Conservation (phyloP, 2,888 invertebrate species). For the Bhutanitis thaidina region DNA sequence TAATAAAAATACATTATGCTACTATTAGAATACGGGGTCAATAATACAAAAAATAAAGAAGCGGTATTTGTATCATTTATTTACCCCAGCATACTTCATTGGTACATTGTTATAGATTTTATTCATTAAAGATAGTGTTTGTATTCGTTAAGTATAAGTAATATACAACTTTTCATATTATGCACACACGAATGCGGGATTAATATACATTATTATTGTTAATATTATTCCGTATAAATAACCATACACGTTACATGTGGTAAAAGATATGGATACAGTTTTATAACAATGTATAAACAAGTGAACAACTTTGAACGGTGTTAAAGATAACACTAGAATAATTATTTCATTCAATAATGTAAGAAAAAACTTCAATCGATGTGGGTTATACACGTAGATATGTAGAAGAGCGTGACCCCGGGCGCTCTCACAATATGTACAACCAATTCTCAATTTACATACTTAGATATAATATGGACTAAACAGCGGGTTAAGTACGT, state of each 20-base stretch:
- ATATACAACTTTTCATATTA: conserved; percentile 74
- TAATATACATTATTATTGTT: conserved; percentile 63
- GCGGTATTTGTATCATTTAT: conserved; percentile 79
- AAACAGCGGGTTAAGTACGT: conserved; percentile 9
- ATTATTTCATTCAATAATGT: conserved; percentile 52
- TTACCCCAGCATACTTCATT: conserved; percentile 74
- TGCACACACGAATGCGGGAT: conserved; percentile 71
- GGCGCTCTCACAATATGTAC: conserved; percentile 60
- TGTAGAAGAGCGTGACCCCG: conserved; percentile 67
- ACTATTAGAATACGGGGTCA: conserved; percentile 2
- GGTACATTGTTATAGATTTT: conserved; percentile 77
- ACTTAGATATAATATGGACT: conserved; percentile 13
- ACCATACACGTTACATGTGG: conserved; percentile 70
- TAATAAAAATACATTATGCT: no score
- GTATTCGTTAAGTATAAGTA: conserved; percentile 64
- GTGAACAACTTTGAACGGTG: conserved; percentile 76
- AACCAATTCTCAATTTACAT: conserved; percentile 45
- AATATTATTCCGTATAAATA: conserved; percentile 68
- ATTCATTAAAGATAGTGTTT: conserved; percentile 56
- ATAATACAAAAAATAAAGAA: conserved; percentile 73
- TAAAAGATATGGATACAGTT: conserved; percentile 75
- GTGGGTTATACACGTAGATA: conserved; percentile 66
- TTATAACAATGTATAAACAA: conserved; percentile 77
- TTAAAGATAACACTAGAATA: conserved; percentile 70
- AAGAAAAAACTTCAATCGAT: conserved; percentile 66